Percentiles rank a stretch among this genome's conserved stretches.
These are phyloP conservation scores for Athene noctua DNA, from an alignment of 2,113 vertebrate species.

Conservation along the genomic window DNA sequence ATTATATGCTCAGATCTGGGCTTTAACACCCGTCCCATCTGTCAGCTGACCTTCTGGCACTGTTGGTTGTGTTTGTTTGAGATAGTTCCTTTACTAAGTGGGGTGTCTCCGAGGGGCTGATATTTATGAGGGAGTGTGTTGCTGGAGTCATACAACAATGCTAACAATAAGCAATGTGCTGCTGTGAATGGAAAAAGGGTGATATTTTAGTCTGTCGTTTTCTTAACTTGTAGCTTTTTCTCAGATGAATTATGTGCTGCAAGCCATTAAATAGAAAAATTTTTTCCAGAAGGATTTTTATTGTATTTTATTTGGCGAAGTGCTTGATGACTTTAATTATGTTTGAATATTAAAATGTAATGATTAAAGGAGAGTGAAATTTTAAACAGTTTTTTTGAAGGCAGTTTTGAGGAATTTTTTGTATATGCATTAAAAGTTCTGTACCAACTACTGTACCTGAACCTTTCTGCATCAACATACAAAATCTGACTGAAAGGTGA, in stretches of 20 bases:
- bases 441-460: neutral
- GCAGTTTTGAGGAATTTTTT: neutral
- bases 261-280: too few relatives aligned
- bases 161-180: too few relatives aligned
- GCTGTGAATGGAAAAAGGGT: too few relatives aligned
- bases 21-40: neutral
- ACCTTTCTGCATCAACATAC: neutral
- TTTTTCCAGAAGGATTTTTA: too few relatives aligned
- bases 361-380: neutral
- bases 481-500: neutral
- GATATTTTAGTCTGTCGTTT: neutral
- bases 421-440: neutral
- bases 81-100: neutral
- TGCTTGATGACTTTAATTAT: neutral
- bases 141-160: neutral
- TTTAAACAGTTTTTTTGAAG: neutral
- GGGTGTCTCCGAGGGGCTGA: neutral
- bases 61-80: neutral
- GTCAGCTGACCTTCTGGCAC: neutral
- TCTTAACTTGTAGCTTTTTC: neutral
- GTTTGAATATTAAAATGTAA: neutral
- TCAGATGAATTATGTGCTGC: too few relatives aligned
- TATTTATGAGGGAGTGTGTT: neutral
- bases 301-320: neutral
- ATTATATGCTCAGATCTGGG: neutral